phyloP scores from a whole-genome alignment of 2,888 invertebrate species.

The Andricus curvator region DNA sequence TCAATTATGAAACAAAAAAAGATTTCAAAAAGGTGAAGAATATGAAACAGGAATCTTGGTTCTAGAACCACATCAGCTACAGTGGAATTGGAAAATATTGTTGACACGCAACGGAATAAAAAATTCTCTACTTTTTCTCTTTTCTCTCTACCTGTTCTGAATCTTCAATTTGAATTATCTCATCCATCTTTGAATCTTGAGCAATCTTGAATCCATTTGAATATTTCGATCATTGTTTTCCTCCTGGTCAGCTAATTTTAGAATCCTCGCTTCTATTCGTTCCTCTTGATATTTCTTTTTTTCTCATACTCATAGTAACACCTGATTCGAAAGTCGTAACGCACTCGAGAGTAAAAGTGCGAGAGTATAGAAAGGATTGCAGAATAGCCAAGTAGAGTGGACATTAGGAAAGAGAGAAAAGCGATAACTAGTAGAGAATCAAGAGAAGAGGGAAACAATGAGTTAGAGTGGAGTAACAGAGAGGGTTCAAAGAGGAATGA shows the following conservation, averaged over 20 bases:
- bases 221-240: neutral
- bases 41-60: no score
- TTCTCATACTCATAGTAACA: neutral
- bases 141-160: no score
- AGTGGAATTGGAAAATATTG: no score
- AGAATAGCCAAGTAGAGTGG: conserved; percentile 18
- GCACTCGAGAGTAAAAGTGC: conserved; percentile 1
- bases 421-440: conserved; percentile 26
- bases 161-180: no score
- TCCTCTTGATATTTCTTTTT: neutral
- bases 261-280: neutral
- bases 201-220: neutral
- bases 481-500: conserved; percentile 49
- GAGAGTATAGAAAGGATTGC: conserved; percentile 5
- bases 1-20: neutral
- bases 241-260: neutral
- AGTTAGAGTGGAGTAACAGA: conserved; percentile 53
- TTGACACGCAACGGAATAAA: no score
- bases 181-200: no score
- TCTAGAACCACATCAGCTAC: no score
- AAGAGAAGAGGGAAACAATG: conserved; percentile 52
- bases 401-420: conserved; percentile 36
- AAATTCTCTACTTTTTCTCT: no score
- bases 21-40: neutral
- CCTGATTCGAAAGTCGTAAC: conserved; percentile 21